Evolutionary conservation across 2,888 invertebrate genomes (phyloP), one percentile per base, ranked within the genome.

Genomic region (Junonia oenone): DNA sequence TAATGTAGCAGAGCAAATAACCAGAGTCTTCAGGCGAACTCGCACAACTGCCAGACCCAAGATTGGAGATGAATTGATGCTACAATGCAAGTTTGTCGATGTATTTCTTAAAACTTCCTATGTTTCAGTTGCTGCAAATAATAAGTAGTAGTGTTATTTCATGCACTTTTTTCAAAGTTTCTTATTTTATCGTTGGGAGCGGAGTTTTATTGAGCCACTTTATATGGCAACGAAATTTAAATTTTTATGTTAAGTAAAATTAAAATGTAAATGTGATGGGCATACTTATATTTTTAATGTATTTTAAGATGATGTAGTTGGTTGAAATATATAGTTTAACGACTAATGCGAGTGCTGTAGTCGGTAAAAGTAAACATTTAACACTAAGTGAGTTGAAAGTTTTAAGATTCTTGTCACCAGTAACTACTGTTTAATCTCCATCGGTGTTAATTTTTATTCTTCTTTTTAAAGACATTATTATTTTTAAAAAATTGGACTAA

Each of bases 1-100:
- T 45, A 51, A 46, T 45, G 46, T 52, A 46, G 46, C 37, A 37
- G 17, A 38, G 43, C 37, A 45, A 45, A 52, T 27, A 29, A 46
- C 19, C 17, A 15, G 46, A 46, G 26, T 51, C 33, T 33, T 13
- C 45, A 45, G 33, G 19, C 35, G 17, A 46, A 52, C 37, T 52
- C 14, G 17, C 22, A 9, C 19, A 22, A 11, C 52, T 37, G 29
- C 27, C 52, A 37, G 43, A 45, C 26, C 19, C 11, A n/a, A 33
- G 31, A n/a, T n/a, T 43, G 31, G 27, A 52, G 37, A 45, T 27
- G n/a, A 37, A 35, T 47, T 37, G 37, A 19, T 35, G 43, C 43
- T 46, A 52, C 37, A 52, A 27, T 45, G 35, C 5, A 45, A 52
- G 13, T 27, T 52, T 0, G 0, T 35, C n/a, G 15, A 45, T 52